Evolutionary conservation across 2,797 vertebrate species (phyloP).

Genomic region (Poeciliopsis turneri): DNA sequence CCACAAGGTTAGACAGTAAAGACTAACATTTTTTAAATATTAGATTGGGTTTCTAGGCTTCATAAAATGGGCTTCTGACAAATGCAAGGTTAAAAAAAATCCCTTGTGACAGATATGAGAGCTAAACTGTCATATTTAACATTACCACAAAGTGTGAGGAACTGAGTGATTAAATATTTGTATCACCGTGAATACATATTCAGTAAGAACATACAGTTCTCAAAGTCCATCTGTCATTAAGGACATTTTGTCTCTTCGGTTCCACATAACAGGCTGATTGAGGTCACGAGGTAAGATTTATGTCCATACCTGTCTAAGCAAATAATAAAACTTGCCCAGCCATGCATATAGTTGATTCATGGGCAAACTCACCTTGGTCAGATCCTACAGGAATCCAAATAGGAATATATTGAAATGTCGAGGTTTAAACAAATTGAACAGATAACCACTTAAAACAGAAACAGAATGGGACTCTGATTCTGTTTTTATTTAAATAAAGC

Average conservation of each 20-base stretch:
- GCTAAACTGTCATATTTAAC: background rate
- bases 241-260: background rate
- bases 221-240: slow-evolving; percentile 10
- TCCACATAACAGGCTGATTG: slow-evolving; percentile 18
- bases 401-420: slow-evolving; percentile 14
- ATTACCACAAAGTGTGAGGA: background rate
- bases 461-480: slow-evolving; percentile 23
- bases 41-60: background rate
- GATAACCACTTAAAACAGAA: slow-evolving; percentile 7
- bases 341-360: slow-evolving; percentile 39
- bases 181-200: slow-evolving; percentile 8
- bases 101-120: background rate
- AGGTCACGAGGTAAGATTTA: slow-evolving; percentile 28
- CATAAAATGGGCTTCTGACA: background rate
- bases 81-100: background rate
- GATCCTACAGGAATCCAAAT: slow-evolving; percentile 11
- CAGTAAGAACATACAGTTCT: slow-evolving; percentile 2
- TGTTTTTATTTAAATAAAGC: slow-evolving; percentile 24
- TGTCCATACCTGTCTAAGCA: slow-evolving; percentile 5
- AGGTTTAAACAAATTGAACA: slow-evolving; percentile 1
- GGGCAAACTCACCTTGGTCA: slow-evolving; percentile 44
- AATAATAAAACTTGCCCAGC: slow-evolving; percentile 46
- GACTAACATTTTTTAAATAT: background rate
- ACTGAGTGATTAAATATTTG: background rate
- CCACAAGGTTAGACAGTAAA: background rate